Base-by-base conservation (phyloP, 2,888 invertebrate genomes). In the Cheilosia pagana region DNA sequence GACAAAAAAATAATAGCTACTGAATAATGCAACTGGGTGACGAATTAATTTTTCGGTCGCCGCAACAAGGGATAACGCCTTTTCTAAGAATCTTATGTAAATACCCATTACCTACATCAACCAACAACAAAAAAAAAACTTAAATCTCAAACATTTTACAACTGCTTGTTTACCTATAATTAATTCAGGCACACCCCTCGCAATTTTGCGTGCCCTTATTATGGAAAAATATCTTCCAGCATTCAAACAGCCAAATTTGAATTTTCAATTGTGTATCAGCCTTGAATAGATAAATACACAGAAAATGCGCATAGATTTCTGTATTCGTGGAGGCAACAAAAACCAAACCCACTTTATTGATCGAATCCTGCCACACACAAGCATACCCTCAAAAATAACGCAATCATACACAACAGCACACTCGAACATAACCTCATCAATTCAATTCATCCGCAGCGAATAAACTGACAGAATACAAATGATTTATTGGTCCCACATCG, bases 221-320 rank as follows among this genome's bases (percentile, higher is more conserved):
- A 43, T 19, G 16, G n/a, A 43, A 41, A 55, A 68, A 68, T 41
- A 43, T 55, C 19, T 31, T 55, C 19, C 14, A 41, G 43, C 67
- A 55, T 52, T 67, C 53, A 35, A 28, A 41, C 1, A 35, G 8
- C 28, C 14, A 55, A 55, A 68, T 43, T 68, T 55, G 43, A 68
- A 55, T 68, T 68, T 68, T 55, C 67, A 55, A 68, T 55, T 68
- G 67, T 70, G 57, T 70, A 23, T 19, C 68, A 70, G 19, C 53
- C 67, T 68, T 55, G 55, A 25, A 43, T 68, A 53, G 21, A 52
- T 25, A 19, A 68, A 68, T 23, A 65, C 50, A 35, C 39, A 39
- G 35, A 52, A 65, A 55, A 43, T 68, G 67, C 21, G 67, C 28
- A 68, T 55, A 68, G 14, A 43, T 68, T 55, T 67, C n/a, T 35